Percentiles rank a stretch among this genome's conserved stretches.
Conservation (phyloP, 2,888 invertebrate genomes). For the Branchipolynoe longqiensis region DNA sequence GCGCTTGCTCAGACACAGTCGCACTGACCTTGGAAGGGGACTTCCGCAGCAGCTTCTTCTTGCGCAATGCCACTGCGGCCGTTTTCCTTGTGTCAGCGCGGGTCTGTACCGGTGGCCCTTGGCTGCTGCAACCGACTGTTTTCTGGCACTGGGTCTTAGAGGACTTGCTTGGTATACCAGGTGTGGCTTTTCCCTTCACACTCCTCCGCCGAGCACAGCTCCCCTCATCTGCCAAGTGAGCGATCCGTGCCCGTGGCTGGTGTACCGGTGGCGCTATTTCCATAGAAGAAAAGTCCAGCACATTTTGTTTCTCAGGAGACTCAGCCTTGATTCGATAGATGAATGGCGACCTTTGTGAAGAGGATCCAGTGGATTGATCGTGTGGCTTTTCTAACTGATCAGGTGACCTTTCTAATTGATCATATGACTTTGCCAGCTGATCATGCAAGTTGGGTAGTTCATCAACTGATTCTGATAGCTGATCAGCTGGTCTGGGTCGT, state of each 20-base stretch:
- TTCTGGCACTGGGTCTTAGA: neutral
- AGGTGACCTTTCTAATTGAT: too few species aligned
- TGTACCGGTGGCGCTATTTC: neutral
- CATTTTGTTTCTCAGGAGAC: neutral
- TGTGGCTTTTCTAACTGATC: neutral
- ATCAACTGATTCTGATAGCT: neutral
- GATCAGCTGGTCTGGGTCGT: neutral
- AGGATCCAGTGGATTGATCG: neutral
- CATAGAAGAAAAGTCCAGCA: neutral
- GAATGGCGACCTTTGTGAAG: neutral
- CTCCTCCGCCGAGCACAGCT: neutral
- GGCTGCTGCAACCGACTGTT: neutral
- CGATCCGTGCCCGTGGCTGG: slow-evolving; percentile 6
- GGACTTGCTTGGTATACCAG: slow-evolving; percentile 4
- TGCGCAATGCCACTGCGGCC: too few species aligned
- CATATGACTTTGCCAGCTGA: neutral
- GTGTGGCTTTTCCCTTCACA: slow-evolving; percentile 30
- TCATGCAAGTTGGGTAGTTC: too few species aligned
- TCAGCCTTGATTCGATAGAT: slow-evolving; percentile 4
- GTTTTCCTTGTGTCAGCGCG: neutral
- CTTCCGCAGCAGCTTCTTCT: too few species aligned
- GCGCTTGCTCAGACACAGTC: too few species aligned
- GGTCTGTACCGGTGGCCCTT: neutral
- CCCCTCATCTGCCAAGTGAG: neutral
- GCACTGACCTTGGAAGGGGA: too few species aligned